These are phyloP conservation scores for Drosophila koepferae DNA, from an alignment of 2,888 invertebrate genomes.

Conservation along the genomic window DNA sequence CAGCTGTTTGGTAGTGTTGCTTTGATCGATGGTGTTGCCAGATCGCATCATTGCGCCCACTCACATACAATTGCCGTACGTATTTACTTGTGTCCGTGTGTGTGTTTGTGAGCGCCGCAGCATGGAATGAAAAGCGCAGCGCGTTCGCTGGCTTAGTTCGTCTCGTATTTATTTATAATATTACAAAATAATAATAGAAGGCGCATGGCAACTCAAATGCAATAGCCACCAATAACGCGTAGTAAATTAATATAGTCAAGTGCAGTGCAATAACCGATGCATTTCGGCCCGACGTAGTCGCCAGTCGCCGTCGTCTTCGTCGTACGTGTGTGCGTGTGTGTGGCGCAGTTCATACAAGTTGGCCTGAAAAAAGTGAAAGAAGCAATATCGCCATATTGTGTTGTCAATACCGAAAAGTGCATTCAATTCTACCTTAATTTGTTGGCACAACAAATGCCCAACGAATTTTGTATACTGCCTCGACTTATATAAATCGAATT, in stretches of 20 bases:
- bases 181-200: slow-evolving; percentile 43
- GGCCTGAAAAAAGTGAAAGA: slow-evolving; percentile 69
- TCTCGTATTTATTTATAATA: slow-evolving; percentile 60
- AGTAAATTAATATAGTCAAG: slow-evolving; percentile 44
- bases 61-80: slow-evolving; percentile 16
- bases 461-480: slow-evolving; percentile 15
- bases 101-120: slow-evolving; percentile 72
- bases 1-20: slow-evolving; percentile 53
- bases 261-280: slow-evolving; percentile 67
- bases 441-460: slow-evolving; percentile 21
- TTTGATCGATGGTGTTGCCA: slow-evolving; percentile 45
- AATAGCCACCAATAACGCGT: slow-evolving; percentile 18
- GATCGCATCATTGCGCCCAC: slow-evolving; percentile 37
- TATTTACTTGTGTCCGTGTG: slow-evolving; percentile 21
- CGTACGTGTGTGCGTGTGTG: slow-evolving; percentile 57
- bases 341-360: slow-evolving; percentile 69
- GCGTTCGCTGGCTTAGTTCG: slow-evolving; percentile 61
- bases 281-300: slow-evolving; percentile 44
- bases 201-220: slow-evolving; percentile 25
- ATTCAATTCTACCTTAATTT: slow-evolving; percentile 40
- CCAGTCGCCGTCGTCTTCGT: slow-evolving; percentile 22
- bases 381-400: slow-evolving; percentile 76
- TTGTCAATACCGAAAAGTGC: slow-evolving; percentile 66
- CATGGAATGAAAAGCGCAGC: slow-evolving; percentile 73
- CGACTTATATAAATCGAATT: slow-evolving; percentile 67